Evolutionary conservation across 1,140 invertebrate species (phyloP), one percentile per base, ranked within the genome.

Genomic region (Littorina saxatilis): DNA sequence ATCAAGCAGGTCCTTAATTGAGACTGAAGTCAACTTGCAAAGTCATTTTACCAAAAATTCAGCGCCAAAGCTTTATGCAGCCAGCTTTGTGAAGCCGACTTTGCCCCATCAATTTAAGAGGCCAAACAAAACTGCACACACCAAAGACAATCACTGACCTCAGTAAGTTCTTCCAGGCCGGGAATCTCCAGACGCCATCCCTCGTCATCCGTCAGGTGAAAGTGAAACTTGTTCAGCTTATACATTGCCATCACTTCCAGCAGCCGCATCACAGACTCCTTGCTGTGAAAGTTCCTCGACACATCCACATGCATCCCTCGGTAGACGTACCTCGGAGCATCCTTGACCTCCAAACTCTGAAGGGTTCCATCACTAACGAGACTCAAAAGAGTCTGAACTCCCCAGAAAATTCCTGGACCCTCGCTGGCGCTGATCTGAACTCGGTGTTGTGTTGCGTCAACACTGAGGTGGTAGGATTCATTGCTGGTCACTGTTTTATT

Each of bases 201-300:
- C 70, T 92, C 89, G 76, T 92, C 91, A 61, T 92, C 91, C 0
- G 91, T 85, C 72, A 92, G 79, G 80, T 91, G 91, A 7, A 91
- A 86, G 78, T 92, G 91, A 5, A 92, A 88, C 47, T 85, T 87
- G 75, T 91, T 91, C 76, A 91, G 72, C 73, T 91, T 92, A 82
- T 91, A 91, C 80, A 82, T 81, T 2, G 86, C 85, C 91, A 92
- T 91, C 29, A 83, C 82, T 39, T 91, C 89, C 9, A 92, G 72
- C 23, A 90, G 77, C 27, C 82, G 81, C 37, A 88, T 55, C 23
- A 92, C 80, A 13, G 86, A 85, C n/a, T 86, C 80, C 72, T 88
- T 90, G 29, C 76, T 63, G 32, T 88, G 87, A 35, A 91, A 91
- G 82, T 91, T 89, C 17, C 91, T 79, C 0, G 86, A 84, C 7